These are phyloP conservation scores for Drosophila melanica DNA, from an alignment of 1,140 invertebrate species.

Conservation along the genomic window DNA sequence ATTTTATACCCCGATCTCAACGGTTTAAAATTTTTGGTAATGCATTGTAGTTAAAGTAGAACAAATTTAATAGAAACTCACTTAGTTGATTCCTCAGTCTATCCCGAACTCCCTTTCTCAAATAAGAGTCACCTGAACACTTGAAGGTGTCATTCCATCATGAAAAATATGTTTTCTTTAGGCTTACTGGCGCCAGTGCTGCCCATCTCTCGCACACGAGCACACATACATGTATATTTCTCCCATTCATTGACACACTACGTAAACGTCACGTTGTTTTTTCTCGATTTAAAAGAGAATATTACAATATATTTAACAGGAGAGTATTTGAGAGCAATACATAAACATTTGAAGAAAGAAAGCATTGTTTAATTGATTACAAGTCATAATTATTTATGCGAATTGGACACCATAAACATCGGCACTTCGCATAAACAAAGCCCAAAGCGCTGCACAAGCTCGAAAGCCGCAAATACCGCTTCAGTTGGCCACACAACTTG, in stretches of 20 bases:
- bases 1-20: too few relatives aligned
- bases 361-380: too few relatives aligned
- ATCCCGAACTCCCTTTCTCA: too few relatives aligned
- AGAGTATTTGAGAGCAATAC: background rate
- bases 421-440: conserved; percentile 10
- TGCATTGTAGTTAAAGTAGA: too few relatives aligned
- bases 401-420: conserved; percentile 8
- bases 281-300: background rate
- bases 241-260: background rate
- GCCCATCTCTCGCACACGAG: conserved; percentile 21
- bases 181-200: conserved; percentile 29
- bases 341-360: conserved; percentile 4
- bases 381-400: background rate
- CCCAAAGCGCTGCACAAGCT: background rate
- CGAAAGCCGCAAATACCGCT: background rate
- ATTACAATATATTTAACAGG: too few relatives aligned
- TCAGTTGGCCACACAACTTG: background rate
- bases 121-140: background rate
- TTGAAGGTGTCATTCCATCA: conserved; percentile 9
- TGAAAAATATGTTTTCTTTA: background rate
- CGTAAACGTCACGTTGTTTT: conserved; percentile 8
- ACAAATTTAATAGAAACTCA: too few relatives aligned
- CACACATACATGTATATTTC: background rate
- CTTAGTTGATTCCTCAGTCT: too few relatives aligned
- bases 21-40: too few relatives aligned